Evolutionary conservation across 2,113 vertebrate species (phyloP), one percentile per base, ranked within the genome.

Genomic region (Chloroceryle aenea): DNA sequence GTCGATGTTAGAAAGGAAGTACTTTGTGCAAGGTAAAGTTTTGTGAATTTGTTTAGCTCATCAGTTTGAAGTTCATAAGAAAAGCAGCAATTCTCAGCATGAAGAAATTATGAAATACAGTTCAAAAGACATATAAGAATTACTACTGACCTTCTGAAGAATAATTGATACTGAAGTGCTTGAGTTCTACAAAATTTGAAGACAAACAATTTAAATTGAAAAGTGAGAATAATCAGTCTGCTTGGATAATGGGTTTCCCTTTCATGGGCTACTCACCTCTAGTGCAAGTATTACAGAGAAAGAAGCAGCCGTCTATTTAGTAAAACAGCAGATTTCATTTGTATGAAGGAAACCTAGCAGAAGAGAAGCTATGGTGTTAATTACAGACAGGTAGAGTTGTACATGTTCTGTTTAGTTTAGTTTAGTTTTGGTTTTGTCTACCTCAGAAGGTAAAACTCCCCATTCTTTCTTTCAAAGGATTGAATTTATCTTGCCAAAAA

Each of bases 391-490:
- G 21, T 63, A 67, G 18, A 72, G 6, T 5, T 40, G 21, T 1
- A 0, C 0, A 0, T n/a, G 22, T 27, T 4, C 3, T 6, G 7
- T 36, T 62, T 6, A 23, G 21, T 12, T 50, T 45, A 45, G 48
- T 12, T 50, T 25, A 13, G 22, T 23, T 48, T 48, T 48, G 48
- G 48, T 25, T 55, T 9, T 74, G 2, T 78, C 42, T 67, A 5
- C 4, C 15, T 38, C 22, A 50, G 45, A 48, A 45, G 30, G 34
- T 21, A 58, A 58, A 67, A 40, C 2, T 53, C 19, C 4, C 3
- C 7, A 26, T 79, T 86, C 9, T 52, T 86, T 43, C 13, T n/a
- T 68, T 48, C 59, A 48, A 48, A 76, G 5, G 8, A 32, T 14
- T 55, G 23, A 79, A 18, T 90, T 58, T 63, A 18, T 80, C n/a